These are phyloP conservation scores for Penaeus indicus DNA, from an alignment of 1,140 invertebrate genomes.

Conservation along the genomic window DNA sequence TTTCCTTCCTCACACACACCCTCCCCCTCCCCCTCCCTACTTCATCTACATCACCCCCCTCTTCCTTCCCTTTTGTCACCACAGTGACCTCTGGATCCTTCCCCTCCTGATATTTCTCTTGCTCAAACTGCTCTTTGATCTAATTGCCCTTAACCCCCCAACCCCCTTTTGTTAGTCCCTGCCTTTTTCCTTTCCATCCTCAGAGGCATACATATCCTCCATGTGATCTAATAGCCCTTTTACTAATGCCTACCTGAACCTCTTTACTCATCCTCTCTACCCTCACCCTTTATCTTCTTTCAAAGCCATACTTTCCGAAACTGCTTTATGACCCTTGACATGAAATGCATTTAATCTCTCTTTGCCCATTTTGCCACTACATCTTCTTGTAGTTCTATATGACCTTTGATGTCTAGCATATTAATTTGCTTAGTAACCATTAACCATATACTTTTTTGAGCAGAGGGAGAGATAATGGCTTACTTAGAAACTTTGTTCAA, in stretches of 20 bases:
- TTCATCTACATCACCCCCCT: not conserved
- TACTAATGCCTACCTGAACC: not conserved
- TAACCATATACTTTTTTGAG: too few species aligned
- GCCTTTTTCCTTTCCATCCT: not conserved
- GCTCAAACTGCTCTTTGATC: not conserved
- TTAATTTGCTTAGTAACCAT: too few species aligned
- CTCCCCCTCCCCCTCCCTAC: not conserved
- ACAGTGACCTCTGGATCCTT: not conserved
- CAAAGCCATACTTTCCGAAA: too few species aligned
- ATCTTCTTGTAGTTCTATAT: too few species aligned
- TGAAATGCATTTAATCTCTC: too few species aligned
- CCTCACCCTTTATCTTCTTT: not conserved
- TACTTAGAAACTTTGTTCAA: too few species aligned
- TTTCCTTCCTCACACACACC: not conserved
- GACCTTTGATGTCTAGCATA: too few species aligned
- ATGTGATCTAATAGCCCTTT: not conserved
- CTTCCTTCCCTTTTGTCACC: not conserved
- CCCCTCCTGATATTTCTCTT: not conserved
- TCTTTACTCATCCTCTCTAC: not conserved
- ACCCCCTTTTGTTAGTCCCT: not conserved
- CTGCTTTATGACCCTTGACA: too few species aligned
- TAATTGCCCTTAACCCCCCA: not conserved
- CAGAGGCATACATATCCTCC: not conserved
- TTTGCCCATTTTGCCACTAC: too few species aligned
- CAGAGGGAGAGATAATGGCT: too few species aligned